Percentiles rank a stretch among this genome's conserved stretches.
Evolutionary conservation across 2,888 invertebrate species (phyloP).

Genomic region (Philonicus albiceps): DNA sequence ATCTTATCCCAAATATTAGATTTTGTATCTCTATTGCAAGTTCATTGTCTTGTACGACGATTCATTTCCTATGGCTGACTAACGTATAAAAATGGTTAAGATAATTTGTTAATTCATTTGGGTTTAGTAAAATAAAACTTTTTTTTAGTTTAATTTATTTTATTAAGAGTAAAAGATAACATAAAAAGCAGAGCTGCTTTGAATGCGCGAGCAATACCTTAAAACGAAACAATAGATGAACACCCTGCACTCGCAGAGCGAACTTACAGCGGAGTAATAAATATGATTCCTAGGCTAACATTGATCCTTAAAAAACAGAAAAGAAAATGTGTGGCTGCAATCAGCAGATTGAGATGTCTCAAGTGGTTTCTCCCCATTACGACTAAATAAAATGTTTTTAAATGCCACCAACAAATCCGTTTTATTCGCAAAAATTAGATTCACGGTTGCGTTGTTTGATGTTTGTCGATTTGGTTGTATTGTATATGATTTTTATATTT

Average conservation of each 20-base stretch:
- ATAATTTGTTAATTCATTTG: neutral
- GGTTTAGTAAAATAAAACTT: neutral
- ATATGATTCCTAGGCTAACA: neutral
- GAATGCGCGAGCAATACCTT: neutral
- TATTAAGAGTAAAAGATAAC: neutral
- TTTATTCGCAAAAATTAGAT: neutral
- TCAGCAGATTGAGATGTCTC: neutral
- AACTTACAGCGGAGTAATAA: neutral
- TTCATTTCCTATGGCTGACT: too few relatives aligned
- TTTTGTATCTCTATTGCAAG: too few relatives aligned
- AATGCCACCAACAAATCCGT: slow-evolving; percentile 38
- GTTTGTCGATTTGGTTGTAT: neutral
- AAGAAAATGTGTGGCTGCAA: neutral
- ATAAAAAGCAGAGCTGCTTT: neutral
- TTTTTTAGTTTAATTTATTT: neutral
- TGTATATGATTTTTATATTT: neutral
- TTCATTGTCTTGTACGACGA: too few relatives aligned
- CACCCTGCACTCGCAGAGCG: neutral
- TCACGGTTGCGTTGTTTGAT: neutral
- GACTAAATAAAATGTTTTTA: slow-evolving; percentile 11
- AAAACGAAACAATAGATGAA: neutral
- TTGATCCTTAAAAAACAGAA: neutral
- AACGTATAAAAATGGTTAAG: too few relatives aligned
- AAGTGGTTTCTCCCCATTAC: neutral
- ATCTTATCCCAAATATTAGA: neutral